Evolutionary conservation across 2,797 vertebrate genomes (phyloP).

Genomic region (Pteronotus mesoamericanus): DNA sequence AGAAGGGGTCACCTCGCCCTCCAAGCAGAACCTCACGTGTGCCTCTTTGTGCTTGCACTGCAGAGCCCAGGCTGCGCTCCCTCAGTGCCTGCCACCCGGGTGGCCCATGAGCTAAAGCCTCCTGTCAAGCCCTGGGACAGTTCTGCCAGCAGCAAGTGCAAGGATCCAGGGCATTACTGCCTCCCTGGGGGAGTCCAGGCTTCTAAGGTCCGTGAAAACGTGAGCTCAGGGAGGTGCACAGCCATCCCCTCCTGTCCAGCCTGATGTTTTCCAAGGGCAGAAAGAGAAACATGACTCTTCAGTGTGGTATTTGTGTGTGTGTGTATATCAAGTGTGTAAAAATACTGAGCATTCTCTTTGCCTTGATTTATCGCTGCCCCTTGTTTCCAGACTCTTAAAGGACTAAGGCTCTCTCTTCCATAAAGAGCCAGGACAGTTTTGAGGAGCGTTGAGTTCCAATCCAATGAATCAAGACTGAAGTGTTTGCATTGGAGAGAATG

Average conservation of each 20-base stretch:
- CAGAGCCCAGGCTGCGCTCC: not conserved
- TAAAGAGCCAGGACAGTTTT: slow-evolving; percentile 32
- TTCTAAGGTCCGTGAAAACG: not conserved
- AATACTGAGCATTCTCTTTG: not conserved
- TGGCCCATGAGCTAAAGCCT: not conserved
- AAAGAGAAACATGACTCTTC: slow-evolving; percentile 13
- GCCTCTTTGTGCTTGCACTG: not conserved
- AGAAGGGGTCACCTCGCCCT: not conserved
- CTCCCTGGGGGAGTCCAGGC: not conserved
- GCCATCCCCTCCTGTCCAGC: not conserved
- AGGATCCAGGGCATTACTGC: not conserved
- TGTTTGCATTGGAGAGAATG: not conserved
- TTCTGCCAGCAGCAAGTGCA: not conserved
- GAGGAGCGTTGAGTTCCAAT: not conserved
- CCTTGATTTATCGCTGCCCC: slow-evolving; percentile 39
- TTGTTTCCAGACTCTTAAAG: slow-evolving; percentile 18
- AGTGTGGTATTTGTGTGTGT: not conserved
- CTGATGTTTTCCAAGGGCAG: not conserved
- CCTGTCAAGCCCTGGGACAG: too few species aligned
- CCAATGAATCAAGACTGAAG: slow-evolving; percentile 34
- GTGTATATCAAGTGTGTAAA: not conserved
- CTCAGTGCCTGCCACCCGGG: not conserved
- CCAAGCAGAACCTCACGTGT: not conserved
- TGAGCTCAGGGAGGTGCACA: not conserved
- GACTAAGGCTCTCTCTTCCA: not conserved